Evolutionary conservation across 2,113 vertebrate genomes (phyloP).

Genomic region (Anguilla rostrata): DNA sequence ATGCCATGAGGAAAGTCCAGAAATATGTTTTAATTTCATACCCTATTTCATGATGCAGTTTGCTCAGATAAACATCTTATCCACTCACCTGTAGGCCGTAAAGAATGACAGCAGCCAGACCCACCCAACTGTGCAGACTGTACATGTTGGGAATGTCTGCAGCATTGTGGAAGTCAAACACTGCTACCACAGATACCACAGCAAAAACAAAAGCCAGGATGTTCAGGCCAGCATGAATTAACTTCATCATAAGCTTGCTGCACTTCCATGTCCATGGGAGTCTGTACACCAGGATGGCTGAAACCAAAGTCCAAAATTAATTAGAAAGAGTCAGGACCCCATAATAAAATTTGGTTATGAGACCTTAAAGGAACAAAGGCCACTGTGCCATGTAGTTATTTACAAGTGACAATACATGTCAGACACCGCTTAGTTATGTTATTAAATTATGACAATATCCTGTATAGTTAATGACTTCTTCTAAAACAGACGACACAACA

Average conservation of each 20-base stretch:
- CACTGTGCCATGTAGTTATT: background rate
- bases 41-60: background rate
- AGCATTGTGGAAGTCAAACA: constrained; percentile 86
- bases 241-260: constrained; percentile 92
- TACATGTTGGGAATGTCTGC: constrained; percentile 89
- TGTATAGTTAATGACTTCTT: no score
- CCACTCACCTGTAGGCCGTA: constrained; percentile 82
- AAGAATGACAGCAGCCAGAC: constrained; percentile 76
- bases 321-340: no score
- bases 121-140: constrained; percentile 97
- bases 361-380: background rate
- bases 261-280: constrained; percentile 93
- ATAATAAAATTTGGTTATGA: background rate
- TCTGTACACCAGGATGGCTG: constrained; percentile 80
- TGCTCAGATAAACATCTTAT: background rate
- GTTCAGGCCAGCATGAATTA: constrained; percentile 87
- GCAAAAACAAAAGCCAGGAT: constrained; percentile 75
- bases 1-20: no score
- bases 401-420: no score
- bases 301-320: constrained; percentile 14
- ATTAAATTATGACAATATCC: no score
- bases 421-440: no score
- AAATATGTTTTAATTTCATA: background rate
- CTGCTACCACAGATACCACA: constrained; percentile 80
- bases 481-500: no score